These are phyloP conservation scores for Phyllopteryx taeniolatus DNA, from an alignment of 2,113 vertebrate species.

Conservation along the genomic window DNA sequence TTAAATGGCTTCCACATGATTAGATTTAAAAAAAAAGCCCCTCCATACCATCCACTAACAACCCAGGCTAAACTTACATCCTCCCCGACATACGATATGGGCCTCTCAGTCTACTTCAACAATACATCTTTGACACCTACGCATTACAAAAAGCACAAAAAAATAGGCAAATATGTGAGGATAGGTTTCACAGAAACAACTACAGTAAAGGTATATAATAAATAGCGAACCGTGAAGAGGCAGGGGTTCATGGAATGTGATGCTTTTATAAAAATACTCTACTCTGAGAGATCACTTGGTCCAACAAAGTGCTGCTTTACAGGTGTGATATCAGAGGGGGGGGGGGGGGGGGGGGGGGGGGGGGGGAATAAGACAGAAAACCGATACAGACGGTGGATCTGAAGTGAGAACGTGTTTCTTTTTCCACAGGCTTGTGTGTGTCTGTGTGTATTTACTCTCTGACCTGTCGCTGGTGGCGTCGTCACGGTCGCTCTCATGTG, in stretches of 20 bases:
- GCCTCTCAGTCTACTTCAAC: too few species aligned
- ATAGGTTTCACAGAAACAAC: too few species aligned
- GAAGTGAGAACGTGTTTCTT: neutral
- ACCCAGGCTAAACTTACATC: too few species aligned
- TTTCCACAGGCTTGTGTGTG: neutral
- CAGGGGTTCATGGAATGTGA: neutral
- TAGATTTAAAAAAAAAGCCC: too few species aligned
- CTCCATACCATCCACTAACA: too few species aligned
- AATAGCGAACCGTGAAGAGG: neutral
- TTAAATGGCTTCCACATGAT: too few species aligned
- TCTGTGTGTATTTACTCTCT: conserved; percentile 47
- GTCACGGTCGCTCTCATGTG: conserved; percentile 35
- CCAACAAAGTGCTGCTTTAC: neutral
- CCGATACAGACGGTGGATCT: neutral
- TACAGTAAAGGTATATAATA: too few species aligned
- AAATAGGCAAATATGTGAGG: neutral
- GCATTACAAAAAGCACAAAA: neutral
- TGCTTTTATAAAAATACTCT: neutral
- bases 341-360: neutral
- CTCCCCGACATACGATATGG: too few species aligned
- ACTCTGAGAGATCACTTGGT: neutral
- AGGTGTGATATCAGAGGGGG: too few species aligned
- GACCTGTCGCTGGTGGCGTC: conserved; percentile 52
- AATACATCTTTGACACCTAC: too few species aligned
- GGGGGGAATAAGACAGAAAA: neutral